Conservation (phyloP, 1,140 invertebrate species). For the Diabrotica undecimpunctata region DNA sequence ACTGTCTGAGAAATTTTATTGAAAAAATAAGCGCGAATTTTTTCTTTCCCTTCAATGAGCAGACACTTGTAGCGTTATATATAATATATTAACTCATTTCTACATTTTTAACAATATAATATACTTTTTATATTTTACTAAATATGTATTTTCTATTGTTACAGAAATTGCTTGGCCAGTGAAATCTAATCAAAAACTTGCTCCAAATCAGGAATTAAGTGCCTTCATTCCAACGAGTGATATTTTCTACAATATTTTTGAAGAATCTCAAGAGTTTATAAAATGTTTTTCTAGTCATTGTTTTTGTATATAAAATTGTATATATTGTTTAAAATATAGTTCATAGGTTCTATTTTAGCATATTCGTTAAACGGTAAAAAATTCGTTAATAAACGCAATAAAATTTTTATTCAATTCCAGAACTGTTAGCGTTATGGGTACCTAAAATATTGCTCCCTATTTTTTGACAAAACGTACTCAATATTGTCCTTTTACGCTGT, state of each 20-base stretch:
- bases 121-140: neutral
- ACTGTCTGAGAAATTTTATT: conserved; percentile 37
- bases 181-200: conserved; percentile 25
- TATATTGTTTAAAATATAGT: conserved; percentile 36
- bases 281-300: conserved; percentile 45
- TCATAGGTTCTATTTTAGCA: conserved; percentile 11
- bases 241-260: conserved; percentile 37
- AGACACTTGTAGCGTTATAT: no score
- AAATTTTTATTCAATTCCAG: conserved; percentile 6
- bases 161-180: conserved; percentile 39
- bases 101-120: no score
- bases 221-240: conserved; percentile 43
- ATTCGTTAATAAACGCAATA: conserved; percentile 5
- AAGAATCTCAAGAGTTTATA: conserved; percentile 33
- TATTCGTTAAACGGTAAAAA: conserved; percentile 1
- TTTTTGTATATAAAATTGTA: conserved; percentile 39
- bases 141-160: conserved; percentile 32
- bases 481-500: conserved; percentile 14
- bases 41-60: neutral
- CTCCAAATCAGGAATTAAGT: conserved; percentile 30
- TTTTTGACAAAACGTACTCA: neutral
- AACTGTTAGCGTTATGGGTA: neutral
- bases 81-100: no score
- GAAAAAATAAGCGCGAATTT: conserved; percentile 29
- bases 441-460: neutral